These are phyloP conservation scores for Cinclus mexicanus DNA, from an alignment of 2,113 vertebrate genomes.

Conservation along the genomic window DNA sequence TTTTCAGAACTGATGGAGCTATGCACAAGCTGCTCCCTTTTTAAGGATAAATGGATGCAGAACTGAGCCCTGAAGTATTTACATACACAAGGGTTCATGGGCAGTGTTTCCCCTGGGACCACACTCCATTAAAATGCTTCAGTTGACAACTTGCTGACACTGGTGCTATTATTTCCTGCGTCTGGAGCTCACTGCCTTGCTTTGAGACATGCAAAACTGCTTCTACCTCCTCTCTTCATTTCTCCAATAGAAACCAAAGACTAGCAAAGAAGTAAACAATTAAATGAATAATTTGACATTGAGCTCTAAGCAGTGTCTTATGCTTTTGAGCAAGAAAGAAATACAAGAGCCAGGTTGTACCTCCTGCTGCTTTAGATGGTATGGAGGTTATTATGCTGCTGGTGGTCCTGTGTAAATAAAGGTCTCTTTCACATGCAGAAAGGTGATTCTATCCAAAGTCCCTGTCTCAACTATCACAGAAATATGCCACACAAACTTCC, in stretches of 20 bases:
- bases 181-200: not conserved
- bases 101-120: not conserved
- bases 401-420: not conserved
- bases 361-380: not conserved
- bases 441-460: not conserved
- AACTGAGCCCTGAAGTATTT: not conserved
- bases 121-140: not conserved
- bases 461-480: not conserved
- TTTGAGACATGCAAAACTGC: not conserved
- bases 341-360: not conserved
- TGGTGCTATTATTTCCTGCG: not conserved
- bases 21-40: not conserved
- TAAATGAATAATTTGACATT: not conserved
- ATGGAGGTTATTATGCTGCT: not conserved
- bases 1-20: not conserved
- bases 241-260: not conserved
- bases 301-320: not conserved
- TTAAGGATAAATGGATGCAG: not conserved
- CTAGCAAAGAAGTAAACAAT: not conserved
- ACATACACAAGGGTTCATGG: not conserved
- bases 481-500: not conserved
- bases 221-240: not conserved
- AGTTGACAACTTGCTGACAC: not conserved
- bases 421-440: not conserved
- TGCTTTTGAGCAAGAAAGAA: not conserved